Percentiles rank a stretch among this genome's conserved stretches.
phyloP scores from a whole-genome alignment of 1,140 invertebrate genomes.

The Glossosoma conforme region DNA sequence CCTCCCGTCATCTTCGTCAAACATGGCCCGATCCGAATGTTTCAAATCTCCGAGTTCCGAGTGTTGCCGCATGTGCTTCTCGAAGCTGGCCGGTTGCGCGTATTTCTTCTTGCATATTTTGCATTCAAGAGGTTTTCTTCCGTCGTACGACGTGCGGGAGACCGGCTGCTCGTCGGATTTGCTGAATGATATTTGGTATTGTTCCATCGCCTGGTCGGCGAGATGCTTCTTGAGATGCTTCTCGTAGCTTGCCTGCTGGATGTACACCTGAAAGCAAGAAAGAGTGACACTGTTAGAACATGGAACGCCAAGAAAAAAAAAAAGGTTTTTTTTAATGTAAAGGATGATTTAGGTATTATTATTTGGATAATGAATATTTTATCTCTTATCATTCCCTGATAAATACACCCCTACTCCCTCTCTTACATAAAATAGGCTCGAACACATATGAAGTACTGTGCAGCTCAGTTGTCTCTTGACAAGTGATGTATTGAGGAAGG shows the following conservation, averaged over 20 bases:
- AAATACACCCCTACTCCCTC: too few relatives aligned
- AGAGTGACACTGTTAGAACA: too few relatives aligned
- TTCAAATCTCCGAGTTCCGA: constrained; percentile 21
- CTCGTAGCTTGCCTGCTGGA: constrained; percentile 30
- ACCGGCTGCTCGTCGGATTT: neutral
- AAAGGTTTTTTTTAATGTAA: too few relatives aligned
- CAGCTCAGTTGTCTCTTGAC: too few relatives aligned
- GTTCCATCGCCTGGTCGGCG: constrained; percentile 14
- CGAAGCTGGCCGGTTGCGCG: constrained; percentile 30
- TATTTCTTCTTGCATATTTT: constrained; percentile 29
- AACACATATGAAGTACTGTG: too few relatives aligned
- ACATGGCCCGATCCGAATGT: constrained; percentile 8
- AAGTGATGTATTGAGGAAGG: too few relatives aligned
- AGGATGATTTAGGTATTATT: too few relatives aligned
- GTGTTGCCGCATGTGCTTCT: constrained; percentile 31
- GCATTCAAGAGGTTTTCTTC: constrained; percentile 25
- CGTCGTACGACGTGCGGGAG: neutral
- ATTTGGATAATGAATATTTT: too few relatives aligned
- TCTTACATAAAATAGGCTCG: too few relatives aligned
- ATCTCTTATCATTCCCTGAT: too few relatives aligned
- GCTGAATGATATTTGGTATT: too few relatives aligned
- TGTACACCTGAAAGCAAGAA: constrained; percentile 23
- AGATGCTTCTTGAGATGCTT: constrained; percentile 28
- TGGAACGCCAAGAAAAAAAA: too few relatives aligned
- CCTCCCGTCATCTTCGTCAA: constrained; percentile 11